Evolutionary conservation across 2,888 invertebrate species (phyloP).

Genomic region (Matsumyia berberina): DNA sequence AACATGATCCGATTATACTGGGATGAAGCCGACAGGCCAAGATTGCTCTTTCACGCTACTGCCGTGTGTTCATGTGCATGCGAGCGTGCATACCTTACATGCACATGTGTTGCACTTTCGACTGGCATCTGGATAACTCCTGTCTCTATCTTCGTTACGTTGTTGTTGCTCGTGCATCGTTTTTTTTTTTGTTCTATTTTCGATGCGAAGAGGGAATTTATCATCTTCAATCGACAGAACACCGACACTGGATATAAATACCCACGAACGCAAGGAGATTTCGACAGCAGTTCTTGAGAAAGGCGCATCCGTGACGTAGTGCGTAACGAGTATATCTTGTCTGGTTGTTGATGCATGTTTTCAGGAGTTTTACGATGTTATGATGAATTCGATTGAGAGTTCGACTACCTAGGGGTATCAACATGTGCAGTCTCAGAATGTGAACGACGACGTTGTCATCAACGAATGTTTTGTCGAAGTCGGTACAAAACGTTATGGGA

Average conservation of each 20-base stretch:
- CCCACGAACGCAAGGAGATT: constrained; percentile 15
- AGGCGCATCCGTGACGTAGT: constrained; percentile 53
- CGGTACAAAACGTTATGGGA: constrained; percentile 29
- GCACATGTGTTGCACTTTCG: constrained; percentile 48
- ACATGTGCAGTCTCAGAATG: constrained; percentile 31
- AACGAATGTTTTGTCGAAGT: constrained; percentile 36
- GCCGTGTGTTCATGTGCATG: constrained; percentile 1
- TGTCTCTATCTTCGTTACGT: constrained; percentile 29
- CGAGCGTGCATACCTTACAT: constrained; percentile 8
- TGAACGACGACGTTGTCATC: no score
- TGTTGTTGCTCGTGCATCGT: constrained; percentile 20
- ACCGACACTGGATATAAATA: constrained; percentile 44
- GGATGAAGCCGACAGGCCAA: constrained; percentile 33
- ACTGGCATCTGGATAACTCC: constrained; percentile 64
- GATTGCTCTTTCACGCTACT: constrained; percentile 16
- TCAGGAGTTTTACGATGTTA: constrained; percentile 30
- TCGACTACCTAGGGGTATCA: constrained; percentile 31
- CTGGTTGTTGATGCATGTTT: constrained; percentile 21
- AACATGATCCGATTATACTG: constrained; percentile 41
- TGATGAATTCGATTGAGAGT: constrained; percentile 49
- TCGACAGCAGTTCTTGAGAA: constrained; percentile 35
- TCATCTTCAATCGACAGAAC: constrained; percentile 32
- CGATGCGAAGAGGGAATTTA: constrained; percentile 41
- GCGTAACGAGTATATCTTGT: constrained; percentile 5
- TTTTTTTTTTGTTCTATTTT: constrained; percentile 56